Evolutionary conservation across 2,888 invertebrate species (phyloP).

Genomic region (Yponomeuta plumbellus): DNA sequence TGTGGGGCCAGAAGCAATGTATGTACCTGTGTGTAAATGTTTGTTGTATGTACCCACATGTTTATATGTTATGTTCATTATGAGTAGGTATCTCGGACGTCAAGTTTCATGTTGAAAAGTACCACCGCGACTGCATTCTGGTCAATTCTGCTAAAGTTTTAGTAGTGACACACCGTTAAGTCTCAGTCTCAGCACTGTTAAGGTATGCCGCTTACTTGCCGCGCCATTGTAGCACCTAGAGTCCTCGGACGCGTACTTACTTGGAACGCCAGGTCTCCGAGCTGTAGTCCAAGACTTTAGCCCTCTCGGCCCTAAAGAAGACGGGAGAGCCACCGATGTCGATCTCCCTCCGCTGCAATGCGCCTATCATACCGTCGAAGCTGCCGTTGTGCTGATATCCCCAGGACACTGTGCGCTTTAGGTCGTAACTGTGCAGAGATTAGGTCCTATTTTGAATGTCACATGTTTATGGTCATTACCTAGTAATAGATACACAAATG

Average conservation of each 20-base stretch:
- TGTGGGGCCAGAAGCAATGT: no score
- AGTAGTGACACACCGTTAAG: no score
- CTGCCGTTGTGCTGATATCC: slow-evolving; percentile 78
- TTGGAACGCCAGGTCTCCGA: slow-evolving; percentile 78
- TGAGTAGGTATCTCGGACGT: no score
- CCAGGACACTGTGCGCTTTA: slow-evolving; percentile 76
- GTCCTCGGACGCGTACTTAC: slow-evolving; percentile 39
- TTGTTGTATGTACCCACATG: no score
- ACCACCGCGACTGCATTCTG: no score
- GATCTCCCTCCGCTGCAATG: slow-evolving; percentile 71
- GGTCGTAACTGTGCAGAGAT: slow-evolving; percentile 47
- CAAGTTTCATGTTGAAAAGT: no score
- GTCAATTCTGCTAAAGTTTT: no score
- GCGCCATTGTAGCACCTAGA: no score
- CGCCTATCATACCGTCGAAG: slow-evolving; percentile 81
- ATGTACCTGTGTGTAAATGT: no score
- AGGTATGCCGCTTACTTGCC: no score
- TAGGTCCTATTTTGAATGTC: not conserved
- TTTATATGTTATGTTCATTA: no score
- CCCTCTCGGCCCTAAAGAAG: slow-evolving; percentile 79
- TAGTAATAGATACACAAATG: not conserved
- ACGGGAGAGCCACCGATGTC: slow-evolving; percentile 82
- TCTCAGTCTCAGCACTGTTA: no score
- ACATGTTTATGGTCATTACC: not conserved
- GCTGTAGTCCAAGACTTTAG: slow-evolving; percentile 74